Percentiles rank a stretch among this genome's conserved stretches.
phyloP scores from a whole-genome alignment of 2,888 invertebrate species.

The Liposcelis brunnea region DNA sequence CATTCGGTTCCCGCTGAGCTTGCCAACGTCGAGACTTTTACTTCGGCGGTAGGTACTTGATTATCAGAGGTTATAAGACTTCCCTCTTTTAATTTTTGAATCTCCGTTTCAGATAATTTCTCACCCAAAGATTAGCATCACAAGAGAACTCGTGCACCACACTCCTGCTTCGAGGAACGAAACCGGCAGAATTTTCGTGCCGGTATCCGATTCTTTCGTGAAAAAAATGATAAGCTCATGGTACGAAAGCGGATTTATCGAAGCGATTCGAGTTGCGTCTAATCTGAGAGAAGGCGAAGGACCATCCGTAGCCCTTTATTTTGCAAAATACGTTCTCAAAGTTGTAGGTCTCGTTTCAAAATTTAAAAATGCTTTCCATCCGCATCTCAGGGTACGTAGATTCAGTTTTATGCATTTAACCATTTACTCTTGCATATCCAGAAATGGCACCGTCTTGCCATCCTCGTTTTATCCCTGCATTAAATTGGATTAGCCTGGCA shows the following conservation, averaged over 20 bases:
- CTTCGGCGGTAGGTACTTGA: constrained; percentile 40
- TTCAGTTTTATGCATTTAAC: too few species aligned
- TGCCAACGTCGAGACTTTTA: constrained; percentile 37
- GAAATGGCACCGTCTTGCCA: too few species aligned
- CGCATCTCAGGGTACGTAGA: constrained; percentile 8
- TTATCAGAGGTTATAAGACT: not conserved
- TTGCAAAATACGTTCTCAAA: constrained; percentile 11
- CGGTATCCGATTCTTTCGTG: not conserved
- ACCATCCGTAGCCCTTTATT: constrained; percentile 7
- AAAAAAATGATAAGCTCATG: constrained; percentile 10
- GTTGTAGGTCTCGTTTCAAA: constrained; percentile 9
- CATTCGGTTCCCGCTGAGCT: constrained; percentile 38
- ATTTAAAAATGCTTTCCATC: constrained; percentile 9
- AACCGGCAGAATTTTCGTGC: not conserved
- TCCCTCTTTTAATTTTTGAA: not conserved
- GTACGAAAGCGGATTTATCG: constrained; percentile 51
- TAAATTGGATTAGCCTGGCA: too few species aligned
- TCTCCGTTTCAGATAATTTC: not conserved
- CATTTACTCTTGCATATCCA: too few species aligned
- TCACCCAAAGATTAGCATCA: not conserved
- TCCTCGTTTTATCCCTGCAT: too few species aligned
- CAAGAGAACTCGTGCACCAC: not conserved
- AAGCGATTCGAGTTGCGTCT: constrained; percentile 46
- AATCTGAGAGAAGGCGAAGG: constrained; percentile 11
- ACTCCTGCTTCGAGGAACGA: not conserved